These are phyloP conservation scores for Merodon equestris DNA, from an alignment of 2,888 invertebrate genomes.

Conservation along the genomic window DNA sequence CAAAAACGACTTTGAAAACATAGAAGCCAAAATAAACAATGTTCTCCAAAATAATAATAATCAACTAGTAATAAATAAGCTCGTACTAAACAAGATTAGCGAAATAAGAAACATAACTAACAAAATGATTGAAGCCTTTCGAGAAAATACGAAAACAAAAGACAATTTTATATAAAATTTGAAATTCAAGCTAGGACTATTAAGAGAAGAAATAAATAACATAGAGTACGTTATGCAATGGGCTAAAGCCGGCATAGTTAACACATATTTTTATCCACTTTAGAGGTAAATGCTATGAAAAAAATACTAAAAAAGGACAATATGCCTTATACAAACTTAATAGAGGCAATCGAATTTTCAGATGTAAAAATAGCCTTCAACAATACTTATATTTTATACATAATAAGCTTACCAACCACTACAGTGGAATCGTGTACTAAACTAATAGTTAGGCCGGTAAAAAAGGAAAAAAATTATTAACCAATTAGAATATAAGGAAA, in stretches of 20 bases:
- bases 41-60: slow-evolving; percentile 37
- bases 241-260: too few species aligned
- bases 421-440: slow-evolving; percentile 34
- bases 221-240: slow-evolving; percentile 58
- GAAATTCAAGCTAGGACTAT: slow-evolving; percentile 50
- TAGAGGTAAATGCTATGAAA: slow-evolving; percentile 53
- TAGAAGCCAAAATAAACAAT: slow-evolving; percentile 27
- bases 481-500: too few species aligned
- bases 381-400: slow-evolving; percentile 45
- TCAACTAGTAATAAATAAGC: slow-evolving; percentile 36
- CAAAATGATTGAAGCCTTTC: slow-evolving; percentile 11
- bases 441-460: slow-evolving; percentile 45
- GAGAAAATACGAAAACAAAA: slow-evolving; percentile 24
- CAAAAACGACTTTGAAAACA: slow-evolving; percentile 17
- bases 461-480: slow-evolving; percentile 42
- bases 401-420: slow-evolving; percentile 41
- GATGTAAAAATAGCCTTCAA: slow-evolving; percentile 53
- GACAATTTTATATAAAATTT: slow-evolving; percentile 17
- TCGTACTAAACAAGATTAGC: slow-evolving; percentile 25
- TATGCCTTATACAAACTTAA: slow-evolving; percentile 53
- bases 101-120: slow-evolving; percentile 27
- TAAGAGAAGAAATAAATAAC: slow-evolving; percentile 57
- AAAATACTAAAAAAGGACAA: slow-evolving; percentile 49
- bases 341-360: slow-evolving; percentile 53
- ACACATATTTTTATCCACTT: too few species aligned